Percentiles rank a stretch among this genome's conserved stretches.
phyloP scores from a whole-genome alignment of 2,888 invertebrate species.

The Cinara cedri region DNA sequence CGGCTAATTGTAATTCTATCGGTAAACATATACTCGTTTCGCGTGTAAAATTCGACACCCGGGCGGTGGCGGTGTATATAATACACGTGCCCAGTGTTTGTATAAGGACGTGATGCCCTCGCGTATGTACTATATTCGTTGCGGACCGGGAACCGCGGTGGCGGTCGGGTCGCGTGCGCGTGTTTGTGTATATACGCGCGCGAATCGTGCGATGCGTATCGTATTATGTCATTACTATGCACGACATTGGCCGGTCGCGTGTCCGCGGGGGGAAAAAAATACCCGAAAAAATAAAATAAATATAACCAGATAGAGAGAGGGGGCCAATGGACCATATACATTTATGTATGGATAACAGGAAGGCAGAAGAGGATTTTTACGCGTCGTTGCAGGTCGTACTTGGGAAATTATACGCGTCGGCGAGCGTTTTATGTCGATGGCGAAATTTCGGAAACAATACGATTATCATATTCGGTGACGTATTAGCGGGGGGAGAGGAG shows the following conservation, averaged over 20 bases:
- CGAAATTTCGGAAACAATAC: no score
- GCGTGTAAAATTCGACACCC: constrained; percentile 7
- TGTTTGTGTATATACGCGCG: no score
- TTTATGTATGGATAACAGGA: neutral
- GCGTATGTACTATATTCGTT: neutral
- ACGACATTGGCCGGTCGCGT: constrained; percentile 44
- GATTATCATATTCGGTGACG: no score
- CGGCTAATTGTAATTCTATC: constrained; percentile 54
- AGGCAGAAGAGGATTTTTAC: constrained; percentile 8
- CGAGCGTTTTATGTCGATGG: no score
- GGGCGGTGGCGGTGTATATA: neutral
- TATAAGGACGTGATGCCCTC: neutral
- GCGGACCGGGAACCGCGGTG: neutral
- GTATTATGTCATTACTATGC: constrained; percentile 52
- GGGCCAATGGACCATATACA: neutral
- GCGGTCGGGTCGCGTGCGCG: neutral
- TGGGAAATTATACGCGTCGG: no score
- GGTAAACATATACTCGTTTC: constrained; percentile 50
- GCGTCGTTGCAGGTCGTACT: constrained; percentile 2
- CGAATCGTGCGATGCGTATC: constrained; percentile 54
- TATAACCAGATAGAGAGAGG: neutral
- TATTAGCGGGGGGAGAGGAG: no score
- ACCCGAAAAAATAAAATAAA: constrained; percentile 15
- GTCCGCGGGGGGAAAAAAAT: neutral
- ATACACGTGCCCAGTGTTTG: neutral